These are phyloP conservation scores for Emys orbicularis DNA, from an alignment of 2,797 vertebrate genomes.

Conservation along the genomic window DNA sequence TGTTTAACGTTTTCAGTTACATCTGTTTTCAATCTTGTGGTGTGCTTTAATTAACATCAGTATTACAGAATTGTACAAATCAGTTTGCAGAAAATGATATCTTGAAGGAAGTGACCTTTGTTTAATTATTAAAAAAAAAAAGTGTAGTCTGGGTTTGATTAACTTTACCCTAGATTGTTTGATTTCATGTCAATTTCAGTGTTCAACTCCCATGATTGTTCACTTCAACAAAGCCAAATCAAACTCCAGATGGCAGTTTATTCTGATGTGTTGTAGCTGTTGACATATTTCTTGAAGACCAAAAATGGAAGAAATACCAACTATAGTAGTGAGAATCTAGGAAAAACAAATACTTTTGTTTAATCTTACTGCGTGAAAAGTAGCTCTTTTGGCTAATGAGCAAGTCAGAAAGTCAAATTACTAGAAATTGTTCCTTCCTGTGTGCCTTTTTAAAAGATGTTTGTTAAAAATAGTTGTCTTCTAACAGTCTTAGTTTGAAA, in stretches of 20 bases:
- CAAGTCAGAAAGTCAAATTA: conserved; percentile 11
- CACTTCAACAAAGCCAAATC: conserved; percentile 19
- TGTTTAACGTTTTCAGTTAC: conserved; percentile 47
- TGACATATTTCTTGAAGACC: conserved; percentile 26
- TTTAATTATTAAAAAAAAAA: conserved; percentile 15
- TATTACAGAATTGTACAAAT: conserved; percentile 67
- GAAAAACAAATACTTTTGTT: conserved; percentile 32
- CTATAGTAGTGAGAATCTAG: background rate
- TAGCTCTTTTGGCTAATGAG: background rate
- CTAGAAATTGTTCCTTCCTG: background rate
- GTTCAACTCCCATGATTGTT: background rate
- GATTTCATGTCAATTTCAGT: conserved; percentile 47
- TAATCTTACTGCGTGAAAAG: background rate
- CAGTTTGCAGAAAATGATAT: conserved; percentile 67
- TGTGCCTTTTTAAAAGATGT: background rate
- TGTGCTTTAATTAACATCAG: conserved; percentile 73
- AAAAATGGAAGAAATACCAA: conserved; percentile 59
- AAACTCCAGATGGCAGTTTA: background rate
- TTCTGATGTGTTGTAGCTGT: background rate
- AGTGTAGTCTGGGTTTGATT: conserved; percentile 45
- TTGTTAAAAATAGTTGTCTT: conserved; percentile 6
- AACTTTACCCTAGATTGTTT: conserved; percentile 27
- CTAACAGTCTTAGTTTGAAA: background rate
- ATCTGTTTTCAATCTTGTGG: conserved; percentile 73
- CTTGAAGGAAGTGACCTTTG: conserved; percentile 50